Evolutionary conservation across 2,113 vertebrate genomes (phyloP).

Genomic region (Tragelaphus scriptus): DNA sequence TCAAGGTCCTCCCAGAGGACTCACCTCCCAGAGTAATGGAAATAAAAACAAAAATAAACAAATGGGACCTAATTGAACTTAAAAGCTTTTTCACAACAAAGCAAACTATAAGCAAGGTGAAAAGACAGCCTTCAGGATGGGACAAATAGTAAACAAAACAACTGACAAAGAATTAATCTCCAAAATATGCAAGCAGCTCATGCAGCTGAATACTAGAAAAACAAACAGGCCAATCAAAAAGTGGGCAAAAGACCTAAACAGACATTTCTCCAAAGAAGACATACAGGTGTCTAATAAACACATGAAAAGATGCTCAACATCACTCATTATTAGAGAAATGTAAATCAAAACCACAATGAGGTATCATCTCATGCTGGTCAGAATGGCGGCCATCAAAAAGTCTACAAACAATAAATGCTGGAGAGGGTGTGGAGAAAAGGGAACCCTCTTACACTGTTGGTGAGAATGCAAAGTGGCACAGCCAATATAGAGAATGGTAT

Average conservation of each 20-base stretch:
- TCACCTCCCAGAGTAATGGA: background rate
- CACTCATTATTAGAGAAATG: background rate
- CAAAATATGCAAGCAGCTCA: background rate
- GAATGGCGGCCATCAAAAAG: background rate
- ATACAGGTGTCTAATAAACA: background rate
- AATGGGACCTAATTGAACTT: background rate
- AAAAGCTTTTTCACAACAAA: background rate
- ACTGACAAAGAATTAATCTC: background rate
- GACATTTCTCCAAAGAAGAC: background rate
- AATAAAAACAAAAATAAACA: background rate
- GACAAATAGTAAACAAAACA: background rate
- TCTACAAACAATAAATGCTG: background rate
- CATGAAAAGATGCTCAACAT: background rate
- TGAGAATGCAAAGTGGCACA: background rate
- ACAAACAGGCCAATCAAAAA: background rate
- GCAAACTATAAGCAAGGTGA: background rate
- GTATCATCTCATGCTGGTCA: background rate
- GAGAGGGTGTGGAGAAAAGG: background rate
- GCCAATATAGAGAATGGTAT: background rate
- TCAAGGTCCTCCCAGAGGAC: background rate
- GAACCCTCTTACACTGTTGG: background rate
- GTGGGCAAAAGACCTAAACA: background rate
- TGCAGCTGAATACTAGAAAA: background rate
- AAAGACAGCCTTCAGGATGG: background rate
- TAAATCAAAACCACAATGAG: background rate